phyloP scores from a whole-genome alignment of 2,113 vertebrate genomes.

The Telmatochromis sp. region DNA sequence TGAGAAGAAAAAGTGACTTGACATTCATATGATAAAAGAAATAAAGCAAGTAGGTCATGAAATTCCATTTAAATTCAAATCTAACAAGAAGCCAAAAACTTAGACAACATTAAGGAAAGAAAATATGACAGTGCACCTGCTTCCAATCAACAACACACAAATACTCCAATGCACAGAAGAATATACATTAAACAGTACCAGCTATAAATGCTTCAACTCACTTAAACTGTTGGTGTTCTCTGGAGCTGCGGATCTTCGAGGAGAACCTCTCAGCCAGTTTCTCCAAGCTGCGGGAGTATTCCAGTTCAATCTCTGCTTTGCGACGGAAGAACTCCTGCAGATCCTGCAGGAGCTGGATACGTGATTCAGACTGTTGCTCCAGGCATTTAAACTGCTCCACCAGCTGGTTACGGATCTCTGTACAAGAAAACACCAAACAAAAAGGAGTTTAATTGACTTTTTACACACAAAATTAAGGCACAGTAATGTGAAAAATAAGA shows the following conservation, averaged over 20 bases:
- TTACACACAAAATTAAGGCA: background rate
- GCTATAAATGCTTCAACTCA: conserved; percentile 59
- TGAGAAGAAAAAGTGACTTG: background rate
- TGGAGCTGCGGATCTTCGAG: conserved; percentile 93
- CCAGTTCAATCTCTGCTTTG: conserved; percentile 94
- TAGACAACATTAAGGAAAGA: background rate
- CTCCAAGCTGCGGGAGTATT: conserved; percentile 95
- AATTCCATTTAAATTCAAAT: background rate
- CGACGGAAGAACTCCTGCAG: conserved; percentile 98
- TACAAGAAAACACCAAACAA: conserved; percentile 3
- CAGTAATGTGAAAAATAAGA: background rate
- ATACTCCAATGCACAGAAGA: background rate
- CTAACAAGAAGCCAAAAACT: background rate
- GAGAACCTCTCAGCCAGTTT: conserved; percentile 96
- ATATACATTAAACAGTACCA: background rate
- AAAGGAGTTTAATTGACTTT: background rate
- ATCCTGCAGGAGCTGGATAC: conserved; percentile 95
- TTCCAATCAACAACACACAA: background rate
- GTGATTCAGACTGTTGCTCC: conserved; percentile 96
- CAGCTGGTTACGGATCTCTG: conserved; percentile 97
- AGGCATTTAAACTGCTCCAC: conserved; percentile 98
- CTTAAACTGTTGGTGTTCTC: conserved; percentile 96
- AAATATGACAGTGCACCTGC: background rate
- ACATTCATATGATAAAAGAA: background rate
- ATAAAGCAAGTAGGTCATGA: background rate